A percentile compares a stretch with the other conserved stretches of the same genome.
phyloP scores from a whole-genome alignment of 2,797 vertebrate genomes.

The Eidolon dupreanum region DNA sequence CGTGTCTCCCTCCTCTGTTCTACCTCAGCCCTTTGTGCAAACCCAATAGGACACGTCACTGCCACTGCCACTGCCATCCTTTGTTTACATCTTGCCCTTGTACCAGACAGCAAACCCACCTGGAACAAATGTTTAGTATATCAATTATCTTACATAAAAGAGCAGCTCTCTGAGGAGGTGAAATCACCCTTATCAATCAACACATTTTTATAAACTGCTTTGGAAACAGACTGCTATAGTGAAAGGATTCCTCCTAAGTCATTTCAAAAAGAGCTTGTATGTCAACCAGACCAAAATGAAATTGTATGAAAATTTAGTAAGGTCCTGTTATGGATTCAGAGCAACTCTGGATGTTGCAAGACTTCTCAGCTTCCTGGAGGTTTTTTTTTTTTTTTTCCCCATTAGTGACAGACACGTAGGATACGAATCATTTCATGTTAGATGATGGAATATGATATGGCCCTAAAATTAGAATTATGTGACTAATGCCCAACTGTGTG shows the following conservation, averaged over 20 bases:
- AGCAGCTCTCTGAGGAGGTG: neutral
- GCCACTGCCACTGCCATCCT: neutral
- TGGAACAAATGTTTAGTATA: neutral
- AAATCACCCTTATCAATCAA: neutral
- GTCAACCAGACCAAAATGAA: neutral
- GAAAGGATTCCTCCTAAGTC: neutral
- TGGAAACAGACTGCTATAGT: neutral
- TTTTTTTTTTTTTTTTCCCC: neutral
- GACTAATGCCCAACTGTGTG: neutral
- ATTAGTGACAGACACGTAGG: neutral
- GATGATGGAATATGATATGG: neutral
- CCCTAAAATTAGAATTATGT: neutral
- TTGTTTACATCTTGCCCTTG: neutral
- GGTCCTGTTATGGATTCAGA: neutral
- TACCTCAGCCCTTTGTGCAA: neutral
- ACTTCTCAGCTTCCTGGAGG: neutral
- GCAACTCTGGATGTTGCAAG: neutral
- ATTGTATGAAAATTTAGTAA: neutral
- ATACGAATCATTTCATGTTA: neutral
- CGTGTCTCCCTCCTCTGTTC: neutral
- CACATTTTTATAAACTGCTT: conserved; percentile 11
- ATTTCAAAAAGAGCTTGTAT: neutral
- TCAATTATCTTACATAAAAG: neutral
- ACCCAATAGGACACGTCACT: neutral
- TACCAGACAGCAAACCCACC: neutral